phyloP scores from a whole-genome alignment of 2,888 invertebrate genomes.

The Drosophila anomalata region DNA sequence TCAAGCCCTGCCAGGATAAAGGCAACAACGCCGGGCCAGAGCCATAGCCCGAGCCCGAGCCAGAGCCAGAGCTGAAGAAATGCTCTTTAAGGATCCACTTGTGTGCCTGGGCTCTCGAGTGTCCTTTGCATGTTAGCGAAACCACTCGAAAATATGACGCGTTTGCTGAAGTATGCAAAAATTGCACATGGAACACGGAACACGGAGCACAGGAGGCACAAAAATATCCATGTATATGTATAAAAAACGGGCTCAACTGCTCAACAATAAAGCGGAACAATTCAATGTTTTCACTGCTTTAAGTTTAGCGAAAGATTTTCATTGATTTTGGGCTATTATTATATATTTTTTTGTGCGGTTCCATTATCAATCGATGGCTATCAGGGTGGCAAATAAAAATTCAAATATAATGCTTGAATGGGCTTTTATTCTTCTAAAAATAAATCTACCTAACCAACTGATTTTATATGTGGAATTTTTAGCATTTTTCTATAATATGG shows the following conservation, averaged over 20 bases:
- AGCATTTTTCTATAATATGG: not conserved
- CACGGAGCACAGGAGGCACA: conserved; percentile 60
- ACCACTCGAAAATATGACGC: conserved; percentile 83
- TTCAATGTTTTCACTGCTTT: conserved; percentile 43
- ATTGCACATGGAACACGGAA: conserved; percentile 80
- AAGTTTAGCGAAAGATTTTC: conserved; percentile 15
- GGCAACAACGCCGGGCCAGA: conserved; percentile 41
- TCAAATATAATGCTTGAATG: not conserved
- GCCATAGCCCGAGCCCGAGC: conserved; percentile 49
- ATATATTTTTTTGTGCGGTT: not conserved
- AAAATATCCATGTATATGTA: conserved; percentile 12
- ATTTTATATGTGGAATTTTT: not conserved
- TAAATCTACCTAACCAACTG: not conserved
- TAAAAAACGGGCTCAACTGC: conserved; percentile 25
- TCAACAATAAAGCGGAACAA: conserved; percentile 37
- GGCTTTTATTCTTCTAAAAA: not conserved
- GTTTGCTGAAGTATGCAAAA: conserved; percentile 83
- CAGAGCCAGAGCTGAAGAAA: conserved; percentile 64
- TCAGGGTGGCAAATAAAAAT: not conserved
- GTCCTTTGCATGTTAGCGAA: conserved; percentile 83
- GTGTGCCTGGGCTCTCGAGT: conserved; percentile 80
- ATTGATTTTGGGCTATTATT: conserved; percentile 6
- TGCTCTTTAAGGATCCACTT: conserved; percentile 82
- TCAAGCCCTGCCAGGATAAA: conserved; percentile 61
- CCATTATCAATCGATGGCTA: conserved; percentile 7